Percentiles rank a stretch among this genome's conserved stretches.
Conservation (phyloP, 2,797 vertebrate species). For the Amblyopsis hoosieri region DNA sequence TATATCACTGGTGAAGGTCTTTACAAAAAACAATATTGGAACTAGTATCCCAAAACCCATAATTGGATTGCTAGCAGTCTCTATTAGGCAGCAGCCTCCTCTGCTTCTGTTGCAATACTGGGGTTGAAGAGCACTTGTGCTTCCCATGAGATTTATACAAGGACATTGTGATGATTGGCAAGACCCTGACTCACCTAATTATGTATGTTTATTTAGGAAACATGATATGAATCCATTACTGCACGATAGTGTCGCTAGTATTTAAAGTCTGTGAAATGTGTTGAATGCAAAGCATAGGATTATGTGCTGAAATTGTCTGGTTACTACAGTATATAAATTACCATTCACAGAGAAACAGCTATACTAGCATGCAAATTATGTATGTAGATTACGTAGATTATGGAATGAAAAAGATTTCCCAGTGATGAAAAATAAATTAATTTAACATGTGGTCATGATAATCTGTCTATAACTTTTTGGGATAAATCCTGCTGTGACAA, state of each 20-base stretch:
- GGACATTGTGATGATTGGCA: constrained; percentile 21
- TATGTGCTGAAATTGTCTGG: too few species aligned
- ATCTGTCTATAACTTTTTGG: too few species aligned
- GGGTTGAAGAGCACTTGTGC: constrained; percentile 38
- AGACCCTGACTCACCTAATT: constrained; percentile 14
- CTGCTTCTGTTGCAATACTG: constrained; percentile 5
- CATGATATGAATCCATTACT: constrained; percentile 16
- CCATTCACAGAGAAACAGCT: too few species aligned
- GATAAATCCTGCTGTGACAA: too few species aligned
- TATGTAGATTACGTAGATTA: too few species aligned
- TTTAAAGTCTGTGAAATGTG: background rate
- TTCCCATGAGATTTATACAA: constrained; percentile 26
- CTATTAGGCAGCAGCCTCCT: constrained; percentile 24
- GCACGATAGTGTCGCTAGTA: background rate
- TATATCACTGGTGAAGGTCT: too few species aligned
- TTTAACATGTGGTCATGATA: too few species aligned
- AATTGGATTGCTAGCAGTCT: constrained; percentile 36
- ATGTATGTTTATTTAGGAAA: constrained; percentile 13
- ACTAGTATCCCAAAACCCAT: constrained; percentile 28
- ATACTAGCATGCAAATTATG: too few species aligned
- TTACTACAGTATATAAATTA: too few species aligned
- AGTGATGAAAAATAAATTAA: too few species aligned
- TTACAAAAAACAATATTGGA: background rate
- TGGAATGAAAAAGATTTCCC: too few species aligned
- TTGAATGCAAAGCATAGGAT: too few species aligned